Evolutionary conservation across 2,888 invertebrate genomes (phyloP).

Genomic region (Hirudinaria manillensis): DNA sequence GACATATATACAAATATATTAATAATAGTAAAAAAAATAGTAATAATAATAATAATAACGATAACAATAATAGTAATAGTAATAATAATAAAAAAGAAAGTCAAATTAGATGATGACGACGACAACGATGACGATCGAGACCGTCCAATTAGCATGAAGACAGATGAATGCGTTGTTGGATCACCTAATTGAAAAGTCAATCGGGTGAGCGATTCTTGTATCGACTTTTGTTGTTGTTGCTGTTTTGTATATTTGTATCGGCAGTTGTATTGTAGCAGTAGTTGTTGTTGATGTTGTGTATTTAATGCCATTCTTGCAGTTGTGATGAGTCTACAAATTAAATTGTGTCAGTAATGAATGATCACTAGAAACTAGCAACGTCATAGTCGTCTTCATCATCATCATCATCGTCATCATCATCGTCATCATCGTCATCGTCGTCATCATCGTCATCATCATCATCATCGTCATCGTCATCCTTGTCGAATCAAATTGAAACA

Average conservation of each 20-base stretch:
- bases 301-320: not conserved
- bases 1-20: not conserved
- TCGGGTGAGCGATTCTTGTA: too few relatives aligned
- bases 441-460: conserved; percentile 12
- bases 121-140: not conserved
- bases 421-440: conserved; percentile 22
- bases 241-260: too few relatives aligned
- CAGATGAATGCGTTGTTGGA: not conserved
- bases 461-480: conserved; percentile 15
- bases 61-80: conserved; percentile 1
- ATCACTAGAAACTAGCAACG: conserved; percentile 4
- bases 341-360: too few relatives aligned
- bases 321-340: not conserved
- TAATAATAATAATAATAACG: not conserved
- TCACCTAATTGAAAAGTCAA: too few relatives aligned
- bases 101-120: not conserved
- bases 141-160: not conserved
- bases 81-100: not conserved
- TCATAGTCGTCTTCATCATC: conserved; percentile 17
- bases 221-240: too few relatives aligned
- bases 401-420: conserved; percentile 5
- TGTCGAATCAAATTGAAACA: not conserved
- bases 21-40: not conserved
- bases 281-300: not conserved
- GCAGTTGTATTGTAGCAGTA: not conserved